Evolutionary conservation across 1,140 invertebrate species (phyloP), one percentile per base, ranked within the genome.

Genomic region (Rhynchophorus ferrugineus): DNA sequence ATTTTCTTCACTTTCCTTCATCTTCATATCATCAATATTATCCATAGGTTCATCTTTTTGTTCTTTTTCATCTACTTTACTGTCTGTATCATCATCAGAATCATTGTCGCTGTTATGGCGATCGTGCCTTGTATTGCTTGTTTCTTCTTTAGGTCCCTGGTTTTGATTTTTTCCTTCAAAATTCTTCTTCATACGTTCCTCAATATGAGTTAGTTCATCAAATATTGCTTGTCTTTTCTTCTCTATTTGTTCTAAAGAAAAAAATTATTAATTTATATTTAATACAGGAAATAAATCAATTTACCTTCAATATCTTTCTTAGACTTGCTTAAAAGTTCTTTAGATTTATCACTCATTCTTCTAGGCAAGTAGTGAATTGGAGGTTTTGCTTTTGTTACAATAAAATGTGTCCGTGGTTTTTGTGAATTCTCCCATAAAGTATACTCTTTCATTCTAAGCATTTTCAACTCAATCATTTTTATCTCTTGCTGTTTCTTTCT

Each of bases 401-500:
- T 95, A 63, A 91, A 95, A 67, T 87, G 83, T 16, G 79, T 75
- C 17, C 94, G 74, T 22, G 81, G 80, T 57, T 80, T 78, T 49
- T 91, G 87, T 36, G 85, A 81, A 8, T 76, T 75, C 66, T 93
- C 91, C 88, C 92, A 96, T 47, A 81, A 79, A 59, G 93, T 84
- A 69, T 91, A 91, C 69, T 93, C 86, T 61, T 85, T 81, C 51
- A 92, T 84, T 19, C 91, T 76, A 9, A 81, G 81, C 78, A 96
- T 86, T 74, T 97, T 96, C 37, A 84, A 80, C 71, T 97, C 92
- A n/a, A 97, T 73, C 36, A 84, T 81, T 62, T 84, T 82, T 37
- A 98, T 90, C 70, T 93, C 88, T 1, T 84, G 80, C 67, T 95
- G 85, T 67, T 94, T 91, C 50, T 84, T 80, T 67, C 90, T 89